These are phyloP conservation scores for Psittacus erithacus DNA, from an alignment of 2,113 vertebrate genomes.

Conservation along the genomic window DNA sequence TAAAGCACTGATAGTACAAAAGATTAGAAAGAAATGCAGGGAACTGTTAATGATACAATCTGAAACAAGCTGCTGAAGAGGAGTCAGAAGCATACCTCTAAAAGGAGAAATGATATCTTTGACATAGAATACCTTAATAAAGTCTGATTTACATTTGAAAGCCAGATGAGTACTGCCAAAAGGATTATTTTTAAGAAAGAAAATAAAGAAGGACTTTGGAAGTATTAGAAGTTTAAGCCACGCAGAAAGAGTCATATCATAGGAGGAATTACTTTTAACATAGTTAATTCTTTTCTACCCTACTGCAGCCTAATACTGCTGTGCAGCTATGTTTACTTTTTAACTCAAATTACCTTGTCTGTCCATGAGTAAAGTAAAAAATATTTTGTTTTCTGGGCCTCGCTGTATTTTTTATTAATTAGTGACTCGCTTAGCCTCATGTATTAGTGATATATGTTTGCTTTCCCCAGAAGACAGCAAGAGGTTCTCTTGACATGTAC, in stretches of 20 bases:
- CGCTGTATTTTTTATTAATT: background rate
- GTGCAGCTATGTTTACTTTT: background rate
- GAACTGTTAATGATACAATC: background rate
- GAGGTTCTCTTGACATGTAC: background rate
- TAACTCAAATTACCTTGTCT: background rate
- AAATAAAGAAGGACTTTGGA: background rate
- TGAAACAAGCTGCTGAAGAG: background rate
- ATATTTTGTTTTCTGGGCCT: background rate
- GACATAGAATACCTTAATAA: background rate
- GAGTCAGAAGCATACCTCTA: background rate
- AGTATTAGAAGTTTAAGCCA: background rate
- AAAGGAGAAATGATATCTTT: background rate
- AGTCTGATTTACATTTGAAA: slow-evolving; percentile 40
- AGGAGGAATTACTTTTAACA: background rate
- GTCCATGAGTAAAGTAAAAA: background rate
- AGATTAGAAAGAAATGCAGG: background rate
- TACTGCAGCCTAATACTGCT: background rate
- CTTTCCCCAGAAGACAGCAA: background rate
- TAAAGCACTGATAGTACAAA: background rate
- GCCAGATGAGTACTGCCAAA: background rate
- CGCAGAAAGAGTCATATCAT: background rate
- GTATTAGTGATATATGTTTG: background rate
- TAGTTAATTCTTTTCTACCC: slow-evolving; percentile 25
- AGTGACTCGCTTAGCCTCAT: background rate
- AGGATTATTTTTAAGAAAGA: background rate